Evolutionary conservation across 2,797 vertebrate species (phyloP).

Genomic region (Orientallactaga sibirica): DNA sequence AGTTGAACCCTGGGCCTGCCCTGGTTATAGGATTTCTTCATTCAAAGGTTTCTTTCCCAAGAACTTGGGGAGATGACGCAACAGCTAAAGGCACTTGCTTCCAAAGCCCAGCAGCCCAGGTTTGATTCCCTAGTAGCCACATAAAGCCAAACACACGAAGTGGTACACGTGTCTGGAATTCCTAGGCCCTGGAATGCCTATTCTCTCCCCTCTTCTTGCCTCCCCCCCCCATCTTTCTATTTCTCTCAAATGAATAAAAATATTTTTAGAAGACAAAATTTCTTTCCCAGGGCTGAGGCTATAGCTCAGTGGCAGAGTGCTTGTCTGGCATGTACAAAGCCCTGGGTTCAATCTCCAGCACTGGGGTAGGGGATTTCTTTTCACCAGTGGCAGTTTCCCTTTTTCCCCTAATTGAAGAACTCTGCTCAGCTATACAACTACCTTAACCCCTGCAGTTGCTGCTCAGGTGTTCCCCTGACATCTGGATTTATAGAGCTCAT

Average conservation of each 20-base stretch:
- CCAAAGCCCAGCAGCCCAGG: too few relatives aligned
- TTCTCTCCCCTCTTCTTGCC: too few relatives aligned
- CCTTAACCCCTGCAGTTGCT: background rate
- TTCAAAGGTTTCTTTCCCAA: background rate
- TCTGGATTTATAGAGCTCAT: background rate
- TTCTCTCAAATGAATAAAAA: too few relatives aligned
- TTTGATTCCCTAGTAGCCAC: too few relatives aligned
- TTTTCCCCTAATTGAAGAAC: background rate
- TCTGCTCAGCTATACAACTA: background rate
- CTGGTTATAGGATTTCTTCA: conserved; percentile 36
- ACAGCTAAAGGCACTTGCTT: too few relatives aligned
- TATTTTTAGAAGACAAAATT: background rate
- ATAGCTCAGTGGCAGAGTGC: background rate
- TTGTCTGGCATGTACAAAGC: background rate
- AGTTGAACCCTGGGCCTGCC: conserved; percentile 16
- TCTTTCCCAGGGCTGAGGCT: background rate
- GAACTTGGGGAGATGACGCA: too few relatives aligned
- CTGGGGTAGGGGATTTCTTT: background rate
- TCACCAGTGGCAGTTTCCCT: background rate
- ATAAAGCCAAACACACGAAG: too few relatives aligned
- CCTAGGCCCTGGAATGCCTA: too few relatives aligned
- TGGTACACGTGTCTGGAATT: too few relatives aligned
- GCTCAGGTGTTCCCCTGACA: background rate
- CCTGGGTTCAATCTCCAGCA: background rate
- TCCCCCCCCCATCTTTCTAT: too few relatives aligned